Evolutionary conservation across 1,140 invertebrate genomes (phyloP).

Genomic region (Brachionus angularis): DNA sequence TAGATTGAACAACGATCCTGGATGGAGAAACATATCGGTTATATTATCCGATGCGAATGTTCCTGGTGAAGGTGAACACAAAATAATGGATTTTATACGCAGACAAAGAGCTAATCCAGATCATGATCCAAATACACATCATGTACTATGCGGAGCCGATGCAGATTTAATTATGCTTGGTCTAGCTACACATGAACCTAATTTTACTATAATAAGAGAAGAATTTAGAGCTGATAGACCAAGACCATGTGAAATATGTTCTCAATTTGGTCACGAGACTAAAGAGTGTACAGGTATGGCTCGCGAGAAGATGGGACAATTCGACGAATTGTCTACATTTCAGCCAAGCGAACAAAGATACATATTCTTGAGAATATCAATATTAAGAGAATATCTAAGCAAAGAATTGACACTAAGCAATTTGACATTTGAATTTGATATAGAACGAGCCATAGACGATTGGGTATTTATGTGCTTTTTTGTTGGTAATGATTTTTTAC

Average conservation of each 20-base stretch:
- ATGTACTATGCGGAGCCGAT: constrained; percentile 95
- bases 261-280: constrained; percentile 89
- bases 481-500: constrained; percentile 98
- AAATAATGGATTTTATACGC: constrained; percentile 99
- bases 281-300: constrained; percentile 79
- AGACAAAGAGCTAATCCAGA: constrained; percentile 86
- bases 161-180: constrained; percentile 84
- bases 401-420: constrained; percentile 80
- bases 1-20: constrained; percentile 85
- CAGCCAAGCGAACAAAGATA: constrained; percentile 56
- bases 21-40: constrained; percentile 86
- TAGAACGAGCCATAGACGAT: constrained; percentile 71
- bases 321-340: constrained; percentile 62
- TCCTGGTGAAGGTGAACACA: constrained; percentile 96
- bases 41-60: constrained; percentile 97
- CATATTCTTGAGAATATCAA: constrained; percentile 69
- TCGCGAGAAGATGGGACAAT: constrained; percentile 54
- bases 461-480: constrained; percentile 99
- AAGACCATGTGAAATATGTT: constrained; percentile 90
- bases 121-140: constrained; percentile 95
- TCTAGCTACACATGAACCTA: constrained; percentile 93
- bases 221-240: constrained; percentile 97
- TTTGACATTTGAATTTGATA: constrained; percentile 72
- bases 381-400: constrained; percentile 89
- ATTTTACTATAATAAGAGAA: constrained; percentile 85